Evolutionary conservation across 2,797 vertebrate species (phyloP).

Genomic region (Sebastes dallii): DNA sequence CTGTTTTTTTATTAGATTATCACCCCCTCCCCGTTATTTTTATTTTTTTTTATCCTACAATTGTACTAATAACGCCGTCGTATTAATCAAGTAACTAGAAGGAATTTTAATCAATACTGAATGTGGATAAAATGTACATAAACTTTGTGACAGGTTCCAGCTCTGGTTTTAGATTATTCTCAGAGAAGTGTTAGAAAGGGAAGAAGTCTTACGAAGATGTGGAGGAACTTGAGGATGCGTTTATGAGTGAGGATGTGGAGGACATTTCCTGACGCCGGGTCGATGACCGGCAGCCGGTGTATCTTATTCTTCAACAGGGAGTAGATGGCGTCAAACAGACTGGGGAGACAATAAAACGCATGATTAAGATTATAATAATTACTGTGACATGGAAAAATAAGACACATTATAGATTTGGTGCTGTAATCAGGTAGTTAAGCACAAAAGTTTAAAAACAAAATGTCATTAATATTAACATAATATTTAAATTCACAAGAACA

Average conservation of each 20-base stretch:
- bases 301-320: slow-evolving; percentile 99
- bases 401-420: not conserved
- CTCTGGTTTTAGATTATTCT: not conserved
- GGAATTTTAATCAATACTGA: not conserved
- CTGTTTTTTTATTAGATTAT: too few relatives aligned
- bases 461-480: not conserved
- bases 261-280: slow-evolving; percentile 95
- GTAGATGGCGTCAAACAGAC: slow-evolving; percentile 97
- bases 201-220: slow-evolving; percentile 92
- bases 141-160: not conserved
- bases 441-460: not conserved
- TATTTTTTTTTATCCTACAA: too few relatives aligned
- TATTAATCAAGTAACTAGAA: too few relatives aligned
- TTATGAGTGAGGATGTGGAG: slow-evolving; percentile 99
- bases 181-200: not conserved
- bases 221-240: slow-evolving; percentile 98
- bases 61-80: fast-evolving
- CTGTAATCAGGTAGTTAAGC: not conserved
- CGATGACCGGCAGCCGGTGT: slow-evolving; percentile 96
- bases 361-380: not conserved
- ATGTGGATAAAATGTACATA: not conserved
- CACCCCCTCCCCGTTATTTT: too few relatives aligned
- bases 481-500: not conserved
- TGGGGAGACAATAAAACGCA: slow-evolving; percentile 62
- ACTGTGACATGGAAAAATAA: not conserved